Evolutionary conservation across 2,888 invertebrate genomes (phyloP).

Genomic region (Drosophila borborema): DNA sequence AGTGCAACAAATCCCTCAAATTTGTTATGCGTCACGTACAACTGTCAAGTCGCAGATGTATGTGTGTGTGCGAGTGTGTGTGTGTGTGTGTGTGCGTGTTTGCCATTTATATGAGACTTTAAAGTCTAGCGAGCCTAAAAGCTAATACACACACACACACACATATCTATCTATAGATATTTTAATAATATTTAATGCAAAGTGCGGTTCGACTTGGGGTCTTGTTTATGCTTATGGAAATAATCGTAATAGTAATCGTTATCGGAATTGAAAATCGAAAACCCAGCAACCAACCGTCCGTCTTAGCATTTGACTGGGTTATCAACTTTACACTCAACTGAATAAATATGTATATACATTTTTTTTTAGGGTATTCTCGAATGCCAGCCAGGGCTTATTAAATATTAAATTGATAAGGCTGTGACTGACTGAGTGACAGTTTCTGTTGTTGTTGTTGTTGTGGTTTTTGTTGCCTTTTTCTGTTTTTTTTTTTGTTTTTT

Average conservation of each 20-base stretch:
- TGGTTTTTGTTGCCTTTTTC: slow-evolving; percentile 2
- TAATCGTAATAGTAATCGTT: slow-evolving; percentile 45
- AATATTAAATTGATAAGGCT: slow-evolving; percentile 77
- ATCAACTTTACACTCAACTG: slow-evolving; percentile 81
- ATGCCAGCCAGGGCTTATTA: slow-evolving; percentile 67
- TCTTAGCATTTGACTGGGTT: slow-evolving; percentile 42
- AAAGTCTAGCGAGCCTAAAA: slow-evolving; percentile 37
- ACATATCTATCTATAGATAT: slow-evolving; percentile 6
- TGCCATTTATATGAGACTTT: slow-evolving; percentile 37
- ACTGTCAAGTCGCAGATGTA: slow-evolving; percentile 51
- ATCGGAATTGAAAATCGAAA: slow-evolving; percentile 37
- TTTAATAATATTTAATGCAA: slow-evolving; percentile 23
- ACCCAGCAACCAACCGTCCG: not conserved
- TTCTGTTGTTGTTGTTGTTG: slow-evolving; percentile 1
- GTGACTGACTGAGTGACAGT: slow-evolving; percentile 28
- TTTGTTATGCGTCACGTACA: slow-evolving; percentile 76
- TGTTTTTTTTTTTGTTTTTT: too few species aligned
- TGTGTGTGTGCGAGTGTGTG: slow-evolving; percentile 8
- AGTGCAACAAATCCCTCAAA: slow-evolving; percentile 74
- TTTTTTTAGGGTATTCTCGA: slow-evolving; percentile 30
- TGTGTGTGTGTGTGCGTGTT: slow-evolving; percentile 1
- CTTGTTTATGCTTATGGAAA: slow-evolving; percentile 38
- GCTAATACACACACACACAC: slow-evolving; percentile 22
- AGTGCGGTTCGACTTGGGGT: slow-evolving; percentile 8
- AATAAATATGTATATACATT: slow-evolving; percentile 43